A percentile compares a stretch with the other conserved stretches of the same genome.
phyloP scores from a whole-genome alignment of 2,113 vertebrate genomes.

The Crotalus tigris region DNA sequence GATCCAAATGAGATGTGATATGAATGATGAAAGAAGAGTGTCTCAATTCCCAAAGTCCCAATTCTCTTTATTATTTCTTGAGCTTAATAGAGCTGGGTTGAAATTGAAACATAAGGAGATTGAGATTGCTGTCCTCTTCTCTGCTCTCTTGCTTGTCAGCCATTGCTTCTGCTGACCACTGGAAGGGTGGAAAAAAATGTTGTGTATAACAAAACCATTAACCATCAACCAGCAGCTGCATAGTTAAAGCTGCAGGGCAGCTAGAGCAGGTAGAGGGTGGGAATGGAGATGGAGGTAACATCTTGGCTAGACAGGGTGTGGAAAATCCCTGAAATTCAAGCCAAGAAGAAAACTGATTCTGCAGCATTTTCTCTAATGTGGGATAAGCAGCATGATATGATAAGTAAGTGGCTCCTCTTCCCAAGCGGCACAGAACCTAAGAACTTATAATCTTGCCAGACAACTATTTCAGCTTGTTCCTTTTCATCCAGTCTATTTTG shows the following conservation, averaged over 20 bases:
- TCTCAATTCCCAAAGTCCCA: not conserved
- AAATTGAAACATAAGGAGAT: not conserved
- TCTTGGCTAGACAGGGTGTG: not conserved
- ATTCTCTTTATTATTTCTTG: not conserved
- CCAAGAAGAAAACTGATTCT: not conserved
- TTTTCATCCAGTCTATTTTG: not conserved
- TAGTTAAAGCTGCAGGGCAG: not conserved
- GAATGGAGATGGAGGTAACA: not conserved
- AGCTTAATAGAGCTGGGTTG: not conserved
- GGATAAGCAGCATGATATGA: not conserved
- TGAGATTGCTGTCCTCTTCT: not conserved
- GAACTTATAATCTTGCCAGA: not conserved
- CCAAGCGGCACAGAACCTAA: not conserved
- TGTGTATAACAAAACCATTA: not conserved
- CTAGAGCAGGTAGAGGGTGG: not conserved
- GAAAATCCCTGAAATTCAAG: not conserved
- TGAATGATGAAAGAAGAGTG: not conserved
- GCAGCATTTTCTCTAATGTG: not conserved
- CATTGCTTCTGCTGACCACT: not conserved
- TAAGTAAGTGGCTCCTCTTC: not conserved
- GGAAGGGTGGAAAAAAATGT: not conserved
- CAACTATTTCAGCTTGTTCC: not conserved
- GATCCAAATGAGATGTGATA: not conserved
- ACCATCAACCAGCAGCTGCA: not conserved
- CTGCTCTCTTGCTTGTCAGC: not conserved